A percentile compares a stretch with the other conserved stretches of the same genome.
Conservation (phyloP, 2,888 invertebrate species). For the Gisinianus flammeolus region DNA sequence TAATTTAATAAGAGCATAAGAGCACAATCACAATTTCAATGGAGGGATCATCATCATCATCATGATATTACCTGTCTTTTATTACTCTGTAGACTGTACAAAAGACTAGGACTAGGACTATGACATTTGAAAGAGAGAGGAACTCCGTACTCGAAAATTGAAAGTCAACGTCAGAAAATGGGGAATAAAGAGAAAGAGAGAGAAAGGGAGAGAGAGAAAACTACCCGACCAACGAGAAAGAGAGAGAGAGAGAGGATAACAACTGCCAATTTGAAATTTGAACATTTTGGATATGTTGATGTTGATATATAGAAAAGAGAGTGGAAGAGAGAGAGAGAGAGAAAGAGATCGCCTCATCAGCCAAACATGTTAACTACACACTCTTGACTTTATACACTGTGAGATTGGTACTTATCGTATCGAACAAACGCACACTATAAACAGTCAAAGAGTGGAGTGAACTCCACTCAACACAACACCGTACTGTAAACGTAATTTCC, state of each 20-base stretch:
- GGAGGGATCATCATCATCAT: too few relatives aligned
- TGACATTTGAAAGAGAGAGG: not conserved
- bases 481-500: not conserved
- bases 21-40: too few relatives aligned
- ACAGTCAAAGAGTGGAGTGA: too few relatives aligned
- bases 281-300: too few relatives aligned
- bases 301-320: too few relatives aligned
- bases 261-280: conserved; percentile 5
- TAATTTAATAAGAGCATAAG: too few relatives aligned
- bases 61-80: too few relatives aligned
- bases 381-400: not conserved
- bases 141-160: not conserved
- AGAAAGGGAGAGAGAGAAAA: not conserved
- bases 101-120: too few relatives aligned
- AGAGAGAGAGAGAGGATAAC: too few relatives aligned
- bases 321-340: conserved; percentile 3
- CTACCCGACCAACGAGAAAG: too few relatives aligned
- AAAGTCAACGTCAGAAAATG: not conserved
- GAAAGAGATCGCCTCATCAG: not conserved
- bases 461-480: not conserved
- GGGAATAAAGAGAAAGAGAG: not conserved
- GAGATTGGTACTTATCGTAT: conserved; percentile 7
- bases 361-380: not conserved
- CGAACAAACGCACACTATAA: not conserved
- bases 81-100: too few relatives aligned